Conservation (phyloP, 2,888 invertebrate genomes). For the Conchocele bisecta region DNA sequence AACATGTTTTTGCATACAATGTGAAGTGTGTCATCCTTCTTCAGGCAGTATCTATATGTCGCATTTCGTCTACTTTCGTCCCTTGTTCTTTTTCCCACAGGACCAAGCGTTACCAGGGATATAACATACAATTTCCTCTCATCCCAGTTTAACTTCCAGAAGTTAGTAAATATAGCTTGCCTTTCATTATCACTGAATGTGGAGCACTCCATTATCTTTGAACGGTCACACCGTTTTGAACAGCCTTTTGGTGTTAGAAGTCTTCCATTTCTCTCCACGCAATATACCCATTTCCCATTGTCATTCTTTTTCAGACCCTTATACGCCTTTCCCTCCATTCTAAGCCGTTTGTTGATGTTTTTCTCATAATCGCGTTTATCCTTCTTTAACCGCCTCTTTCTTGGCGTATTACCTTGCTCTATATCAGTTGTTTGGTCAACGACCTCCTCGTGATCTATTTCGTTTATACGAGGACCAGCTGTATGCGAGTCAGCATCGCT, state of each 20-base stretch:
- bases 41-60: neutral
- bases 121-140: slow-evolving; percentile 3
- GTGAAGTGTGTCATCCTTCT: neutral
- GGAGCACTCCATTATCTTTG: neutral
- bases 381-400: neutral
- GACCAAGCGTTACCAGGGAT: slow-evolving; percentile 1
- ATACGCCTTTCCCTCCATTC: slow-evolving; percentile 3
- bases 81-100: too few relatives aligned
- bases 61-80: too few relatives aligned
- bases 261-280: slow-evolving; percentile 1
- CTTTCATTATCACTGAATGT: neutral
- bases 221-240: slow-evolving; percentile 6
- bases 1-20: neutral
- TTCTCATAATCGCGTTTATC: neutral
- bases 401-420: too few relatives aligned
- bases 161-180: slow-evolving; percentile 5
- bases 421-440: neutral
- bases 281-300: neutral
- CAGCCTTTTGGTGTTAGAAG: slow-evolving; percentile 2
- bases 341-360: slow-evolving; percentile 5
- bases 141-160: slow-evolving; percentile 1
- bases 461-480: too few relatives aligned
- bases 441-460: slow-evolving; percentile 1
- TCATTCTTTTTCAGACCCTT: neutral
- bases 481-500: too few relatives aligned